These are phyloP conservation scores for Apocrypta bakeri DNA, from an alignment of 1,140 invertebrate genomes.

Conservation along the genomic window DNA sequence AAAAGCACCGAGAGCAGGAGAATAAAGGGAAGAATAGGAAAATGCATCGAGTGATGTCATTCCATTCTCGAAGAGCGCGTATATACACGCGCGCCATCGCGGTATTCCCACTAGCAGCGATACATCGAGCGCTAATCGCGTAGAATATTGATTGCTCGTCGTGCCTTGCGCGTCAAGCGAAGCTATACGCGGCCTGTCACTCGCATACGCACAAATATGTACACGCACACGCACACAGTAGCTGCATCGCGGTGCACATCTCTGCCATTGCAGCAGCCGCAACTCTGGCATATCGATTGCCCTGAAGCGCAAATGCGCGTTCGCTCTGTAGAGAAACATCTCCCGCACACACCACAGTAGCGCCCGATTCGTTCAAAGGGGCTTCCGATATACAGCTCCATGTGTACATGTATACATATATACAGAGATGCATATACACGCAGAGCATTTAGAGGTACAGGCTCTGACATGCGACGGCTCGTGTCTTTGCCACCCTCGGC, in stretches of 20 bases:
- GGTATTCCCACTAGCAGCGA: not conserved
- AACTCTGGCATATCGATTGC: constrained; percentile 11
- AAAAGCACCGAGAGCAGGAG: too few species aligned
- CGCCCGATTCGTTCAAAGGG: not conserved
- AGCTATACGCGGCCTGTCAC: not conserved
- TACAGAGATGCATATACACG: not conserved
- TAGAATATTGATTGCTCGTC: constrained; percentile 5
- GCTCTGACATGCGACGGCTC: not conserved
- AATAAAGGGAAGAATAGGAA: too few species aligned
- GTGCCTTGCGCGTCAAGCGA: not conserved
- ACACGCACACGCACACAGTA: not conserved
- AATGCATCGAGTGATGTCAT: too few species aligned
- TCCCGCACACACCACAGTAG: too few species aligned
- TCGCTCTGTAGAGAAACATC: not conserved
- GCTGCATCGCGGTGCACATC: constrained; percentile 5
- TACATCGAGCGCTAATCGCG: not conserved
- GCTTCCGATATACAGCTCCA: not conserved
- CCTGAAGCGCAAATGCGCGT: not conserved
- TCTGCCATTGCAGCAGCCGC: not conserved
- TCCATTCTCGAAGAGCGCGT: too few species aligned
- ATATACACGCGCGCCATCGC: too few species aligned
- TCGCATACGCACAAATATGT: not conserved
- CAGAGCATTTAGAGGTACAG: not conserved
- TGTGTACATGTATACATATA: not conserved
- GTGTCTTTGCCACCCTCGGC: too few species aligned